Evolutionary conservation across 2,113 vertebrate species (phyloP), one percentile per base, ranked within the genome.

Genomic region (Todiramphus saurophagus): DNA sequence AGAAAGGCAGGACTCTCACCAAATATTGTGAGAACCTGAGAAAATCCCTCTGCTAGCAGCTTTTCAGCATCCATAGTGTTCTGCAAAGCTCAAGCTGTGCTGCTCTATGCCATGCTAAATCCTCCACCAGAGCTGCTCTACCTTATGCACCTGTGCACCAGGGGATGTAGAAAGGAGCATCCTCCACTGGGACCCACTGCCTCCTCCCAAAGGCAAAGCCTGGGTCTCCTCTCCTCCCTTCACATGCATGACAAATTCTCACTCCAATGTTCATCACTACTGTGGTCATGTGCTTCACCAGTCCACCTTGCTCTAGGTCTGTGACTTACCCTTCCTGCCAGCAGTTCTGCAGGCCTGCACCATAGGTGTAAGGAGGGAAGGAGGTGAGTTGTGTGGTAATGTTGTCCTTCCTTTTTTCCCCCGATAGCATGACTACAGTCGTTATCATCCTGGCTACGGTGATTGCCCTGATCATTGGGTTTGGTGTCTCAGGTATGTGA

Each of bases 401-500:
- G 19, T 16, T 58, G 23, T 83, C 31, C 39, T 73, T 90, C 46
- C 16, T 50, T 83, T 90, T 94, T 94, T 44, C 28, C n/a, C 39
- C 30, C 33, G 67, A 64, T 1, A 96, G 90, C 64, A 56, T 64
- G 83, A 86, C 90, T 35, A 44, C 51, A 2, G 82, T 58, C 51
- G 92, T 88, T 43, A 30, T 95, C 60, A 35, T 83, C 76, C 90
- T 96, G 85, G 92, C 85, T 68, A 93, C 23, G 0, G 92, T 64
- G 90, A 92, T 86, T 21, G 51, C 39, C 60, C 79, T 96, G 78
- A 88, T 97, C 82, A 90, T 96, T 2, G 76, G 96, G 11, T 96
- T 96, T 83, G 94, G 96, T 77, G 92, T 96, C 83, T 97, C 96
- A 96, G 94, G 93, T 96, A 88, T 2, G 82, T 80, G 67, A 21